phyloP scores from a whole-genome alignment of 2,888 invertebrate genomes.

The Leucophenga maculata region DNA sequence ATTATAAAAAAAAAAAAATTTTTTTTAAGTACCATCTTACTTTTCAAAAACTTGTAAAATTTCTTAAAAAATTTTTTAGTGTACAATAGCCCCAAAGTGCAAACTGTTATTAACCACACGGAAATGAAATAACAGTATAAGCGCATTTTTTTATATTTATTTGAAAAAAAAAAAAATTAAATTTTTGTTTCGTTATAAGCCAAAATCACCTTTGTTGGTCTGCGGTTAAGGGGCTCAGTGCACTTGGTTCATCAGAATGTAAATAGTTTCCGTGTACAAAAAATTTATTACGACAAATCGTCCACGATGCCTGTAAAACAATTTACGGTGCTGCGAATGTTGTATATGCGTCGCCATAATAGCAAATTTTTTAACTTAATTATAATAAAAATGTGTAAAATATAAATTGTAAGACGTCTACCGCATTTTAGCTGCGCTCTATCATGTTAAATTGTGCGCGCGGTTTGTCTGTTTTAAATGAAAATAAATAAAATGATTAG shows the following conservation, averaged over 20 bases:
- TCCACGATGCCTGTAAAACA: slow-evolving; percentile 22
- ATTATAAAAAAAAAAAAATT: slow-evolving; percentile 29
- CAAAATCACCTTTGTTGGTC: slow-evolving; percentile 56
- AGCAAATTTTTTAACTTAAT: slow-evolving; percentile 34
- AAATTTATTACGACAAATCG: slow-evolving; percentile 37
- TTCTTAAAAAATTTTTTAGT: slow-evolving; percentile 43
- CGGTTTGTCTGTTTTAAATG: slow-evolving; percentile 35
- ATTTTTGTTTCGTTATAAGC: slow-evolving; percentile 44
- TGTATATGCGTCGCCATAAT: slow-evolving; percentile 9
- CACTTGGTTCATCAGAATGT: slow-evolving; percentile 55
- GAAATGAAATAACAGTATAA: slow-evolving; percentile 18
- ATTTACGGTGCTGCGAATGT: slow-evolving; percentile 50
- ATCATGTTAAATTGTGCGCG: slow-evolving; percentile 25
- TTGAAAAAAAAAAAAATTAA: slow-evolving; percentile 30
- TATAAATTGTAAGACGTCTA: slow-evolving; percentile 37
- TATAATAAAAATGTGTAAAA: slow-evolving; percentile 40
- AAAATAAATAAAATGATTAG: slow-evolving; percentile 53
- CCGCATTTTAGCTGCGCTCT: slow-evolving; percentile 47
- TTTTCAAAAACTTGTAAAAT: slow-evolving; percentile 49
- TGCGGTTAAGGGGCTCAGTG: slow-evolving; percentile 68
- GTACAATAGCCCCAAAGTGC: slow-evolving; percentile 30
- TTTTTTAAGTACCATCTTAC: too few species aligned
- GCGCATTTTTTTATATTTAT: slow-evolving; percentile 10
- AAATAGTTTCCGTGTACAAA: slow-evolving; percentile 56
- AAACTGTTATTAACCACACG: slow-evolving; percentile 34